phyloP scores from a whole-genome alignment of 1,140 invertebrate genomes.

The Lordiphosa collinella region DNA sequence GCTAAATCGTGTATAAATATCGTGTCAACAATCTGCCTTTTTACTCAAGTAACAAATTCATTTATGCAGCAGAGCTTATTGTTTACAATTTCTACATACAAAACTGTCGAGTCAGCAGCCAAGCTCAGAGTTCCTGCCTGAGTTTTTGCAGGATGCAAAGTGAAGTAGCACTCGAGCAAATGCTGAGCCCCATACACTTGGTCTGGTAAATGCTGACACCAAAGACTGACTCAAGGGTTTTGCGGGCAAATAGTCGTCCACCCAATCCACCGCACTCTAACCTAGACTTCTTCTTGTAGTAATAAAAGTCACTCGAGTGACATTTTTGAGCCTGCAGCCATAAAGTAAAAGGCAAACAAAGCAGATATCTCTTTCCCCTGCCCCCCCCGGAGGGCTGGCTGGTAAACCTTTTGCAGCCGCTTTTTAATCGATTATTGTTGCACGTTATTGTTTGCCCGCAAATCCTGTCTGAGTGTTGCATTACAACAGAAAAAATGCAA shows the following conservation, averaged over 20 bases:
- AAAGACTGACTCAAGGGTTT: slow-evolving; percentile 67
- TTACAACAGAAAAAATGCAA: slow-evolving; percentile 35
- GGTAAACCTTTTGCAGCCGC: slow-evolving; percentile 53
- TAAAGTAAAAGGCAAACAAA: slow-evolving; percentile 69
- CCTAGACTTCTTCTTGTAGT: slow-evolving; percentile 32
- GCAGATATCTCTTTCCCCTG: slow-evolving; percentile 13
- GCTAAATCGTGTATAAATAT: too few relatives aligned
- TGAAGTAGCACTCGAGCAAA: slow-evolving; percentile 44
- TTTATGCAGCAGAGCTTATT: too few relatives aligned
- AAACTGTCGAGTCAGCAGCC: neutral
- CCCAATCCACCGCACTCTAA: neutral
- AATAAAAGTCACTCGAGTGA: slow-evolving; percentile 76
- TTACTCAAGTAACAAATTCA: too few relatives aligned
- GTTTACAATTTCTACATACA: neutral
- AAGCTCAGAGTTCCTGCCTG: slow-evolving; percentile 23
- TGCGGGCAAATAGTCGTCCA: slow-evolving; percentile 68
- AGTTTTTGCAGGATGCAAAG: slow-evolving; percentile 47
- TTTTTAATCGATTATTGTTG: slow-evolving; percentile 71
- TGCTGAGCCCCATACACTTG: slow-evolving; percentile 28
- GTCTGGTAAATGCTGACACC: slow-evolving; percentile 73
- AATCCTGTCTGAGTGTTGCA: slow-evolving; percentile 75
- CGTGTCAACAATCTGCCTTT: too few relatives aligned
- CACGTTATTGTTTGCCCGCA: slow-evolving; percentile 50
- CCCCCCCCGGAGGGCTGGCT: neutral
- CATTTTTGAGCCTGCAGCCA: slow-evolving; percentile 72